Percentiles rank a stretch among this genome's conserved stretches.
Evolutionary conservation across 2,888 invertebrate species (phyloP).

Genomic region (Protodeltote pygarga): DNA sequence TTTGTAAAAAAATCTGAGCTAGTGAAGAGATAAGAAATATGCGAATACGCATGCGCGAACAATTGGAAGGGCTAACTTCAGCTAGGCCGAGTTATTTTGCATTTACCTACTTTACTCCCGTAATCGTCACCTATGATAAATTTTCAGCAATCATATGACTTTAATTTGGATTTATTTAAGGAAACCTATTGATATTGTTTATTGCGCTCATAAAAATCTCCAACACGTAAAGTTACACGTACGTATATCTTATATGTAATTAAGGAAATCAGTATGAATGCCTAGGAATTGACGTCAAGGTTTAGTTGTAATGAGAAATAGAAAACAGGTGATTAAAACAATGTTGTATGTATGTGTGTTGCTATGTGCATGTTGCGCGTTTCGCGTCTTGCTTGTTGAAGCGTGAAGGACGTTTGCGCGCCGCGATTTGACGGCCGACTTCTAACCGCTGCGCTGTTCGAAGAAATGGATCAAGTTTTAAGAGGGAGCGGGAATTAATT

Average conservation of each 20-base stretch:
- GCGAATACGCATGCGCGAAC: too few species aligned
- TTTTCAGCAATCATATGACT: neutral
- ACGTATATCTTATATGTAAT: conserved; percentile 37
- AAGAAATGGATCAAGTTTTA: conserved; percentile 41
- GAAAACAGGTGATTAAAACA: conserved; percentile 45
- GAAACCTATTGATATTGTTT: conserved; percentile 19
- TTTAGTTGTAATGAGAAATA: conserved; percentile 39
- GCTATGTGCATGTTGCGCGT: conserved; percentile 59
- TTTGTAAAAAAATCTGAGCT: too few species aligned
- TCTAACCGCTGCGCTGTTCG: conserved; percentile 65
- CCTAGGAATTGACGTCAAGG: conserved; percentile 35
- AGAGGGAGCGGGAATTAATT: conserved; percentile 26
- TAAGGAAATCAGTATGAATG: conserved; percentile 42
- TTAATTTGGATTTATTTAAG: conserved; percentile 19
- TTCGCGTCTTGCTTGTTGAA: conserved; percentile 66
- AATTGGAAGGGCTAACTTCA: too few species aligned
- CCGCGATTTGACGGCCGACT: conserved; percentile 79
- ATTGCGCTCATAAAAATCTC: conserved; percentile 7
- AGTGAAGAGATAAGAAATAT: too few species aligned
- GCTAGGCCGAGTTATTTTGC: too few species aligned
- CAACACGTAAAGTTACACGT: conserved; percentile 24
- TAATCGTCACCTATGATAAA: neutral
- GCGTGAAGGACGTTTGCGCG: conserved; percentile 78
- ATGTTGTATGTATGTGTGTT: conserved; percentile 42
- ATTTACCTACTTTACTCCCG: too few species aligned